Evolutionary conservation across 2,113 vertebrate species (phyloP), one percentile per base, ranked within the genome.

Genomic region (Leptodactylus fuscus): DNA sequence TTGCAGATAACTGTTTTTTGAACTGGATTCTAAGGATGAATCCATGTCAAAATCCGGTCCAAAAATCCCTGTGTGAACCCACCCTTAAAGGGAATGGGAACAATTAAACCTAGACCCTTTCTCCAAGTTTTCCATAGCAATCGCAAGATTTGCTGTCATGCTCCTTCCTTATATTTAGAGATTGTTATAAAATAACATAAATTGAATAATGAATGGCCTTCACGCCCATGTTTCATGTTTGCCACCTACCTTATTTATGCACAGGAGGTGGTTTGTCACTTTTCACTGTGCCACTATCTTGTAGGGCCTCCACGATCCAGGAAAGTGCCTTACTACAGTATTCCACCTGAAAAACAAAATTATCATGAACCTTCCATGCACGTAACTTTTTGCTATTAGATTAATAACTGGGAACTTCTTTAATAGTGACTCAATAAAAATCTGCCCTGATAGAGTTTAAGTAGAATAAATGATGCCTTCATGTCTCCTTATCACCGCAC

Each of bases 241-340:
- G 5, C 92, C 91, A 92, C 88, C 89, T 48, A 89, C 88, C 71
- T 10, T 84, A 78, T 20, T 81, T 81, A 70, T 87, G 82, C 12
- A 87, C 85, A 1, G 95, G 95, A 9, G 94, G 94, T 2, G 88
- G 88, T 3, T 77, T 88, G 29, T 20, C 85, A 5, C 82, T 27
- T 69, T 92, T 92, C 3, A 93, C 88, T 62, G 94, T 6, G 18
- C 91, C 87, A 69, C 93, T 95, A 80, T 94, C 89, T 76, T 90
- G 90, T 82, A 97, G 88, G 65, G 93, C 90, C 0, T 96, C 94
- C 0, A 92, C 91, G 88, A 96, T 91, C 96, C 96, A 96, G 79
- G 87, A 88, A 88, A 97, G 92, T 85, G 95, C 91, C 0, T 87
- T 93, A 79, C 90, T 92, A 87, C 95, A 97, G 73, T 94, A 94